Percentiles rank a stretch among this genome's conserved stretches.
These are phyloP conservation scores for Acinonyx jubatus DNA, from an alignment of 2,113 vertebrate genomes.

Conservation along the genomic window DNA sequence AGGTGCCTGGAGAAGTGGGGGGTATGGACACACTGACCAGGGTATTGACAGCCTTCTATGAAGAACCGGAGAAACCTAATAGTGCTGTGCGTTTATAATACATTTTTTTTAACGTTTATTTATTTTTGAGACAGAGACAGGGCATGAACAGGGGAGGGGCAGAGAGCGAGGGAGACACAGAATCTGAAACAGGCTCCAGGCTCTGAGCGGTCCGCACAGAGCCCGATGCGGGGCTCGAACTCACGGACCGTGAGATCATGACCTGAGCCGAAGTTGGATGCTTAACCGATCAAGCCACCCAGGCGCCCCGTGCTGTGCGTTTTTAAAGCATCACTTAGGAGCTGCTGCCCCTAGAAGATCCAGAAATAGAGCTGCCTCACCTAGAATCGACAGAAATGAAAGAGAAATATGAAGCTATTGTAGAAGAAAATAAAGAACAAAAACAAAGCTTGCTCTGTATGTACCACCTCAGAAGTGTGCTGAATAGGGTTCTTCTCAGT, in stretches of 20 bases:
- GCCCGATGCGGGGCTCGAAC: too few relatives aligned
- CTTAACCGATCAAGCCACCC: too few relatives aligned
- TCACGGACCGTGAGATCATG: too few relatives aligned
- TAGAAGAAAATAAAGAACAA: conserved; percentile 96
- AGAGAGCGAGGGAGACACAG: too few relatives aligned
- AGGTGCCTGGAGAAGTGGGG: conserved; percentile 95
- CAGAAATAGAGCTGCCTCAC: conserved; percentile 89
- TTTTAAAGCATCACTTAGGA: conserved; percentile 94
- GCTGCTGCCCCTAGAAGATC: conserved; percentile 87
- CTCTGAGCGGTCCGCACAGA: too few relatives aligned
- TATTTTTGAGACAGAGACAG: too few relatives aligned
- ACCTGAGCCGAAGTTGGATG: too few relatives aligned
- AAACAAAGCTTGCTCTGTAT: conserved; percentile 92
- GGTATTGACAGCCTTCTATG: conserved; percentile 94
- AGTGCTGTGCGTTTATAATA: conserved; percentile 94
- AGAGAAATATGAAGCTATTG: conserved; percentile 91
- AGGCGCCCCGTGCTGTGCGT: conserved; percentile 88
- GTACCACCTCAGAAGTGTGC: conserved; percentile 87
- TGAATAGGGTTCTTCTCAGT: conserved; percentile 84
- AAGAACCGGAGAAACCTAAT: conserved; percentile 94
- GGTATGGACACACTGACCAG: conserved; percentile 93
- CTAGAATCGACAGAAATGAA: conserved; percentile 92
- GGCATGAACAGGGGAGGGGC: too few relatives aligned
- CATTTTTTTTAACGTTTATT: too few relatives aligned
- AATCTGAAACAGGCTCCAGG: too few relatives aligned